These are phyloP conservation scores for Syngnathus rostellatus DNA, from an alignment of 2,797 vertebrate genomes.

Conservation along the genomic window DNA sequence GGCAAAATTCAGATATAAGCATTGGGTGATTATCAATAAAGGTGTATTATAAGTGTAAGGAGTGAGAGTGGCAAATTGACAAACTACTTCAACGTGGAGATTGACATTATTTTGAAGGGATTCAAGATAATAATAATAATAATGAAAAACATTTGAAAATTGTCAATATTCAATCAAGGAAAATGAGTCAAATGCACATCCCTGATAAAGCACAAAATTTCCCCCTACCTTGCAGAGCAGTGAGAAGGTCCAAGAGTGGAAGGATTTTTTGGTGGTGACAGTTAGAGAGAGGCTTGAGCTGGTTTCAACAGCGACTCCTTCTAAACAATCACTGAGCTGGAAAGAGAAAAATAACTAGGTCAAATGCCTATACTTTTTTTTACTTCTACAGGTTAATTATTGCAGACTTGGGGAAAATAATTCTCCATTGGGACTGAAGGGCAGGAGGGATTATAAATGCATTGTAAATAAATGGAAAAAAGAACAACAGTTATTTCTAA, in stretches of 20 bases:
- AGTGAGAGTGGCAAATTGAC: no score
- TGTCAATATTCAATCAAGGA: background rate
- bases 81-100: no score
- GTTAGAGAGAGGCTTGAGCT: conserved; percentile 87
- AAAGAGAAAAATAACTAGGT: conserved; percentile 1
- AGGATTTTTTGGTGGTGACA: conserved; percentile 91
- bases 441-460: background rate
- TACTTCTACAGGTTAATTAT: background rate
- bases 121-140: no score
- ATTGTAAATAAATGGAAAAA: background rate
- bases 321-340: conserved; percentile 92
- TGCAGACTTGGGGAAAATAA: background rate
- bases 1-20: background rate
- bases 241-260: conserved; percentile 93
- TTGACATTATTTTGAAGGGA: no score
- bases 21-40: background rate
- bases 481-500: no score
- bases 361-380: background rate
- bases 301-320: conserved; percentile 90
- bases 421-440: background rate
- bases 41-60: no score
- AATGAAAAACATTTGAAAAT: no score
- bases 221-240: conserved; percentile 94
- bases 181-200: background rate
- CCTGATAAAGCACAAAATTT: background rate